Percentiles rank a stretch among this genome's conserved stretches.
These are phyloP conservation scores for Heteractis magnifica DNA, from an alignment of 92 coral and sea anemone species.

Conservation along the genomic window DNA sequence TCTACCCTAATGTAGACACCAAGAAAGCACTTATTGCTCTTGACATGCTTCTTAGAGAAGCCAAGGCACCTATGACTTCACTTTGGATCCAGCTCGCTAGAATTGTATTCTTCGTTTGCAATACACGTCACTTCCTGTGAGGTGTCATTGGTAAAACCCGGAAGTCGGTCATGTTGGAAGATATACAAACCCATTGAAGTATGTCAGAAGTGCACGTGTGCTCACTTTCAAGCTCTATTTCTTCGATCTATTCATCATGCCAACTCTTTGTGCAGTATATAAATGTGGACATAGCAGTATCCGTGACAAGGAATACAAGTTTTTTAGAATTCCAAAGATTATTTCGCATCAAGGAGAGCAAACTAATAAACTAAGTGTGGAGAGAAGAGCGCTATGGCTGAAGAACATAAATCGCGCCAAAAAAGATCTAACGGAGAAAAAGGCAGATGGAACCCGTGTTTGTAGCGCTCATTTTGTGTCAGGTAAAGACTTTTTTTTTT, in stretches of 20 bases:
- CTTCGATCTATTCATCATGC: constrained; percentile 38
- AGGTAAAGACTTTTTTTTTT: constrained; percentile 18
- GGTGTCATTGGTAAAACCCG: constrained; percentile 26
- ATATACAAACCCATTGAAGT: constrained; percentile 25
- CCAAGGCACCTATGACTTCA: too few relatives aligned
- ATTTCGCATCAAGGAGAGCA: constrained; percentile 45
- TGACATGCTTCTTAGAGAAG: too few relatives aligned
- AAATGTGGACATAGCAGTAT: constrained; percentile 41
- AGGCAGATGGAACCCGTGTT: constrained; percentile 33
- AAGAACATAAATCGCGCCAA: constrained; percentile 35
- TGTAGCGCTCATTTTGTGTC: constrained; percentile 46
- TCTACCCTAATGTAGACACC: too few relatives aligned
- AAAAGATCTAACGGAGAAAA: constrained; percentile 42
- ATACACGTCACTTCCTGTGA: constrained; percentile 42
- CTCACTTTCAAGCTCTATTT: constrained; percentile 23
- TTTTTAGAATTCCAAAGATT: constrained; percentile 38
- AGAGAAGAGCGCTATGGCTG: constrained; percentile 49
- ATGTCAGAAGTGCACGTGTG: constrained; percentile 13
- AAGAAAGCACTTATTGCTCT: too few relatives aligned
- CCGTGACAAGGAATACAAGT: constrained; percentile 42
- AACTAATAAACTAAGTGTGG: constrained; percentile 31
- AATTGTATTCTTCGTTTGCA: constrained; percentile 50
- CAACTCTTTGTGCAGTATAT: constrained; percentile 44
- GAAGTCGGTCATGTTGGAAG: constrained; percentile 58
- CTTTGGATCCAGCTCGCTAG: too few relatives aligned